Evolutionary conservation across 2,797 vertebrate genomes (phyloP), one percentile per base, ranked within the genome.

Genomic region (Odontamblyopus rebecca): DNA sequence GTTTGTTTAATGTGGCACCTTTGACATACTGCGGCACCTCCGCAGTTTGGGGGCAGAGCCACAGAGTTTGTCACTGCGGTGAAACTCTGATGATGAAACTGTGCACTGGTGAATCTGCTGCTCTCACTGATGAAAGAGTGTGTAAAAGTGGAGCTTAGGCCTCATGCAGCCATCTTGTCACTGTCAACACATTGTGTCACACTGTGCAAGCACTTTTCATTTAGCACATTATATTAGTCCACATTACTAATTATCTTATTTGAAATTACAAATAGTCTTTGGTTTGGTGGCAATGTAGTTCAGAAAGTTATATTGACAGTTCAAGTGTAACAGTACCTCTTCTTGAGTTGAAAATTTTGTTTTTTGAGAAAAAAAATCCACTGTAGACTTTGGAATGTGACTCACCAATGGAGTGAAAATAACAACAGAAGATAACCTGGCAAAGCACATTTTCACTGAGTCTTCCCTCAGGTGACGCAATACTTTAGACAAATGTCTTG

Each of bases 401-500:
- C 75, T 86, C 83, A 78, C 70, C 64, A 63, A 29, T 54, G 82
- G 76, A 76, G 74, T 71, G 82, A 80, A 86, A 86, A 89, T 85
- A 84, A 77, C 81, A 80, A 77, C 70, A 61, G 80, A 77, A 73
- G 86, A 87, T 87, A 86, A 64, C 86, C 88, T 87, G 87, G 88
- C 86, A 85, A 73, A 84, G 84, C 84, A 81, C 84, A 88, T 88
- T 88, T 89, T 87, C 84, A 84, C 79, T 68, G 81, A 87, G 78
- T 85, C 88, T 86, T 87, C 86, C 89, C 88, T 70, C 78, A 91
- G 91, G 89, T 89, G 88, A 92, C 90, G 87, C 89, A 92, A 89
- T 89, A 87, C 87, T 90, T 90, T 85, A 89, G 90, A 92, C 90
- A 91, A 90, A 92, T 91, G 90, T 91, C 89, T 90, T 91, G 89